Evolutionary conservation across 2,797 vertebrate species (phyloP), one percentile per base, ranked within the genome.

Genomic region (Enteromius viviparus): DNA sequence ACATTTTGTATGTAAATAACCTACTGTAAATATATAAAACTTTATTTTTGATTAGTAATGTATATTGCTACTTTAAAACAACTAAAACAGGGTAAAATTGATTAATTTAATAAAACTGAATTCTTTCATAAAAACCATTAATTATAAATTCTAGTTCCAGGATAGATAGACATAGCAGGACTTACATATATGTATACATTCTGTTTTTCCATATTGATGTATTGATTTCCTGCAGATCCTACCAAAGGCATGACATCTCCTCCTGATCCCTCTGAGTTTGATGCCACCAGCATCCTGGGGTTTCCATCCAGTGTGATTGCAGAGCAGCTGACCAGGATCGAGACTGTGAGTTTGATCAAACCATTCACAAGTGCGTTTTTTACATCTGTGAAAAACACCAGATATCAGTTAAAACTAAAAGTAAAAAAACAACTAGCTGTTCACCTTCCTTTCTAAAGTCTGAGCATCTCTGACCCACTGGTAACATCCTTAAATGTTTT

Each of bases 241-340:
- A 80, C 42, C 29, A 82, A 82, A 85, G 55, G 88, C 70, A 62
- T 85, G 89, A 89, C 84, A 76, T 86, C 92, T 76, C 86, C 90
- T 4, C 90, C 91, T 12, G 93, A 95, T 40, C 75, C 92, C 85
- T 90, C 91, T 70, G 86, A 74, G 47, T 94, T 95, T 80, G 95
- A 97, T 84, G 93, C 96, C 90, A 94, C 94, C 86, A 94, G 94
- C 89, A 89, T 98, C 90, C 93, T 97, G 89, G 95, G 93, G 71
- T 96, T 97, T 89, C 94, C 94, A 32, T 95, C 94, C 3, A 92
- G 91, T 5, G 85, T 96, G 74, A 94, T 97, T 17, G 97, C 96
- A 0, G 96, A 96, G 84, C 96, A 97, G 93, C 96, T 98, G 90
- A 98, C 97, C 86, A 95, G 92, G 88, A 95, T 96, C 76, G 97